Evolutionary conservation across 2,797 vertebrate species (phyloP).

Genomic region (Muraenolepis orangiensis): DNA sequence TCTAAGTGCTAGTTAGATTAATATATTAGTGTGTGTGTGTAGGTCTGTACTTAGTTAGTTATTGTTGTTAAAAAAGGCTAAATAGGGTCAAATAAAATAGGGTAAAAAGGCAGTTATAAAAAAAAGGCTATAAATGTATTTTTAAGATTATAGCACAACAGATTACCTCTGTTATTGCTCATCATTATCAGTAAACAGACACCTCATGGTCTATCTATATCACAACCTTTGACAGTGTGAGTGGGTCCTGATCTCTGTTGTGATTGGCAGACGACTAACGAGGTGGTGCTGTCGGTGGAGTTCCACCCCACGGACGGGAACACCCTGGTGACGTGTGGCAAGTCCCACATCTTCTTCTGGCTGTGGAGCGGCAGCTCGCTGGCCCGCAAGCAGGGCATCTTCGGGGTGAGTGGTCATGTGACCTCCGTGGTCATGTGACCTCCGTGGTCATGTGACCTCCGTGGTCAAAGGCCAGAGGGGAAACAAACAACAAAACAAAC

Average conservation of each 20-base stretch:
- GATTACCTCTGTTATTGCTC: too few relatives aligned
- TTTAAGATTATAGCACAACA: too few relatives aligned
- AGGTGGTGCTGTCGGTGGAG: conserved; percentile 92
- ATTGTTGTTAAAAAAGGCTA: too few relatives aligned
- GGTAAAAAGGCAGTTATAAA: too few relatives aligned
- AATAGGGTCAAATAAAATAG: too few relatives aligned
- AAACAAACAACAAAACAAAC: too few relatives aligned
- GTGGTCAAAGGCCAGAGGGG: too few relatives aligned
- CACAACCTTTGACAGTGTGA: too few relatives aligned
- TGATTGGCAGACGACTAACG: conserved; percentile 85
- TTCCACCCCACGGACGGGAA: conserved; percentile 93
- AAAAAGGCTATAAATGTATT: too few relatives aligned
- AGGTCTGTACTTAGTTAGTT: background rate
- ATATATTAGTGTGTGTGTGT: background rate
- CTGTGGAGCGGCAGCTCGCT: conserved; percentile 90
- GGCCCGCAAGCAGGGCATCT: conserved; percentile 94
- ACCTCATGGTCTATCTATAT: too few relatives aligned
- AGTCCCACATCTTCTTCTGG: conserved; percentile 99
- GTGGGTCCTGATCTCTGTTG: background rate
- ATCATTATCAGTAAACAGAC: too few relatives aligned
- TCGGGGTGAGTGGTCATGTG: conserved; percentile 79
- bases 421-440: background rate
- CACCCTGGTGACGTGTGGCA: conserved; percentile 94
- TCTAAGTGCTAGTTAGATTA: background rate
- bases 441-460: too few relatives aligned